Percentiles rank a stretch among this genome's conserved stretches.
phyloP scores from a whole-genome alignment of 1,140 invertebrate species.

The Lineus longissimus region DNA sequence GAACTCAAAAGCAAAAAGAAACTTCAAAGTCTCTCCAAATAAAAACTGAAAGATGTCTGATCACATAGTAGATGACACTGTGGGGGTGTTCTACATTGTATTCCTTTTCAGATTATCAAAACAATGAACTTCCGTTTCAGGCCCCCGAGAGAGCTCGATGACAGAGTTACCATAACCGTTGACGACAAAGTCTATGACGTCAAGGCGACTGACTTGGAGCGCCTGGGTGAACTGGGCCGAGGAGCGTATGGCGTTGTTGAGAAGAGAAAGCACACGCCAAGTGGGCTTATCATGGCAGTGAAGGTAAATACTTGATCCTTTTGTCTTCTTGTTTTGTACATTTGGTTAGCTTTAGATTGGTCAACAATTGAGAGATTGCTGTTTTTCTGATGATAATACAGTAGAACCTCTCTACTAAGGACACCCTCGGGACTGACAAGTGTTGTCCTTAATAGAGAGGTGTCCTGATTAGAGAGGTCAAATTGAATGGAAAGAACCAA shows the following conservation, averaged over 20 bases:
- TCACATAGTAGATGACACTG: no score
- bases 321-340: not conserved
- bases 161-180: constrained; percentile 44
- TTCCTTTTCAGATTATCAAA: no score
- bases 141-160: constrained; percentile 38
- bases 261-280: constrained; percentile 88
- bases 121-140: no score
- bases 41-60: no score
- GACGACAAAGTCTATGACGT: constrained; percentile 44
- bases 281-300: constrained; percentile 83
- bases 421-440: no score
- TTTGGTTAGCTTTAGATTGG: no score
- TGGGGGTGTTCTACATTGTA: not conserved
- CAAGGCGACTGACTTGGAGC: constrained; percentile 45
- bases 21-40: no score
- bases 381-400: not conserved
- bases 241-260: constrained; percentile 96
- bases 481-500: no score
- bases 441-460: no score
- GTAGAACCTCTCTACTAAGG: no score
- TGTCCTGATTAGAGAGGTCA: no score
- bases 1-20: no score
- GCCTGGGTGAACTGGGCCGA: constrained; percentile 80
- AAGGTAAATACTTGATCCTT: constrained; percentile 67
- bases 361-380: not conserved